phyloP scores from a whole-genome alignment of 2,113 vertebrate species.

The Hippoglossus stenolepis region DNA sequence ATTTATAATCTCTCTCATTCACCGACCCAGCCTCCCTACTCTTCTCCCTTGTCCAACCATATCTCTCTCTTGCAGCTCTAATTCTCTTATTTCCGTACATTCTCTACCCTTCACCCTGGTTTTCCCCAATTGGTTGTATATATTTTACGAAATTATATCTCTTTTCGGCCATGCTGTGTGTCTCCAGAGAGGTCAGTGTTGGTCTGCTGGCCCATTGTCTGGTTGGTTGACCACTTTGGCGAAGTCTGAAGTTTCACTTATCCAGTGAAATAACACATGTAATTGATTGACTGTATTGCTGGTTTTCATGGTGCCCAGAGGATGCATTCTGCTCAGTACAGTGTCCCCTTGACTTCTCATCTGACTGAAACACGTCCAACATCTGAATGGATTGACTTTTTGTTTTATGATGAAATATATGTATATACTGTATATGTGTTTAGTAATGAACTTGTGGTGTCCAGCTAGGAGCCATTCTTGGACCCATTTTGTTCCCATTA shows the following conservation, averaged over 20 bases:
- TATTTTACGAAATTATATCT: not conserved
- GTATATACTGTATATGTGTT: no score
- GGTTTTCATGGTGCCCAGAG: no score
- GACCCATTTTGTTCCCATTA: not conserved
- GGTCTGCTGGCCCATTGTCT: not conserved
- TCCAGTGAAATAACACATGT: no score
- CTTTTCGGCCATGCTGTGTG: not conserved
- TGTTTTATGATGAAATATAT: not conserved
- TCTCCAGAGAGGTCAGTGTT: not conserved
- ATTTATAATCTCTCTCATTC: slow-evolving; percentile 61
- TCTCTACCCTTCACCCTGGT: slow-evolving; percentile 17
- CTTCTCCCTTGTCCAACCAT: slow-evolving; percentile 13
- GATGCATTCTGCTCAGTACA: no score
- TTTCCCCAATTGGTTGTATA: not conserved
- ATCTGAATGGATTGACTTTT: not conserved
- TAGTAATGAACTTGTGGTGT: no score
- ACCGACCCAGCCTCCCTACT: not conserved
- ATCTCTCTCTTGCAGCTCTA: slow-evolving; percentile 41
- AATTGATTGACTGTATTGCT: no score
- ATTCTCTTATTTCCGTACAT: not conserved
- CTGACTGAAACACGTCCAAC: not conserved
- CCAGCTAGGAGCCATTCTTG: not conserved
- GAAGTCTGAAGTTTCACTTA: no score
- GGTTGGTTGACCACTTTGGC: not conserved
- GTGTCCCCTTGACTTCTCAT: no score